Evolutionary conservation across 1,140 invertebrate genomes (phyloP).

Genomic region (Scaptomyza graminum): DNA sequence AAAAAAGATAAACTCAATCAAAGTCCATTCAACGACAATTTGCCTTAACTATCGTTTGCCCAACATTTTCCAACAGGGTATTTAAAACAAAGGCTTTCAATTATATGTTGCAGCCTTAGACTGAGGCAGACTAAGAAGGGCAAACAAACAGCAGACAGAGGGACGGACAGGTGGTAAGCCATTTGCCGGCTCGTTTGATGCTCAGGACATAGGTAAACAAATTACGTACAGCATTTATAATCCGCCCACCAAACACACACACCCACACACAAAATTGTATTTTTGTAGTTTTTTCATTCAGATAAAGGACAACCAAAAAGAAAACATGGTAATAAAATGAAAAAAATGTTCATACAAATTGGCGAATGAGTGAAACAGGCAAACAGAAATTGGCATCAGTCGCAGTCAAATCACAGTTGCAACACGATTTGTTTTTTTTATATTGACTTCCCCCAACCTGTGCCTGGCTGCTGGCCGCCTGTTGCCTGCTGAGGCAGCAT

Average conservation of each 20-base stretch:
- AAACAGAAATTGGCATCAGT: constrained; percentile 18
- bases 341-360: background rate
- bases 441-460: background rate
- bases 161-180: constrained; percentile 50
- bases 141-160: background rate
- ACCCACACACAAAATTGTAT: constrained; percentile 2
- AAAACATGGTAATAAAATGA: background rate
- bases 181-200: constrained; percentile 58
- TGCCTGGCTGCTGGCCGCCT: constrained; percentile 15
- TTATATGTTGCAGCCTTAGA: constrained; percentile 41
- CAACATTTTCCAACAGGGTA: constrained; percentile 6
- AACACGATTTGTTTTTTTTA: constrained; percentile 3
- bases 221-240: constrained; percentile 71
- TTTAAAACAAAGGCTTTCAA: constrained; percentile 45
- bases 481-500: constrained; percentile 10
- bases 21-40: too few relatives aligned
- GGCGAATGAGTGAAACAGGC: constrained; percentile 1
- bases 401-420: constrained; percentile 11
- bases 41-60: background rate
- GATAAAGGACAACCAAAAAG: too few relatives aligned
- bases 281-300: constrained; percentile 6
- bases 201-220: constrained; percentile 60
- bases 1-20: too few relatives aligned
- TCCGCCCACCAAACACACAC: constrained; percentile 34
- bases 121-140: background rate